A percentile compares a stretch with the other conserved stretches of the same genome.
phyloP scores from a whole-genome alignment of 2,888 invertebrate genomes.

The Cheilosia impressa region DNA sequence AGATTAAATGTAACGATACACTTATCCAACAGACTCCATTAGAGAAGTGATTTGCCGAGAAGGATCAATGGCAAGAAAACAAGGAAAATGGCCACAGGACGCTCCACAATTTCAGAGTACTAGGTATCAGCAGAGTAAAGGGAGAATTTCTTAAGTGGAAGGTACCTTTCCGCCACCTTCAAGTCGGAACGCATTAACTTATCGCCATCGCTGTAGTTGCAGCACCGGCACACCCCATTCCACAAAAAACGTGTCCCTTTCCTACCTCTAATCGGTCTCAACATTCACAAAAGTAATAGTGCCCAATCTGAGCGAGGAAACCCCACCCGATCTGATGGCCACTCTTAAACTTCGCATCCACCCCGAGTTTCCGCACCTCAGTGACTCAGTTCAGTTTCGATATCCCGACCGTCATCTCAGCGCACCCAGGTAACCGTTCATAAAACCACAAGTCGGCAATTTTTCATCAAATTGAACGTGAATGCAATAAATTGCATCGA shows the following conservation, averaged over 20 bases:
- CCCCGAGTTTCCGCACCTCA: constrained; percentile 55
- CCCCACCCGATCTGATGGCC: neutral
- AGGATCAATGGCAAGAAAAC: too few species aligned
- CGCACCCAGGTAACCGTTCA: constrained; percentile 15
- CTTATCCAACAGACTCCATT: too few species aligned
- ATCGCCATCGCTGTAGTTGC: neutral
- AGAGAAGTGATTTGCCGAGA: too few species aligned
- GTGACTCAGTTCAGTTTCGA: constrained; percentile 48
- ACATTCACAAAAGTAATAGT: neutral
- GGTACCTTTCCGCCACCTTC: too few species aligned
- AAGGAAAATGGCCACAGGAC: too few species aligned
- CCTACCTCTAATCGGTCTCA: neutral
- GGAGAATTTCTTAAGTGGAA: too few species aligned
- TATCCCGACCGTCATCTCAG: constrained; percentile 22
- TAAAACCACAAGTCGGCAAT: constrained; percentile 36
- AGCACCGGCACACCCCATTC: neutral
- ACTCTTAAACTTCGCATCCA: neutral
- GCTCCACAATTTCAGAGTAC: too few species aligned
- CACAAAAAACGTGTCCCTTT: neutral
- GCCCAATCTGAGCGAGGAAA: neutral
- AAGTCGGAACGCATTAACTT: neutral
- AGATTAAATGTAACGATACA: too few species aligned
- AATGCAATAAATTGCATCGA: constrained; percentile 64
- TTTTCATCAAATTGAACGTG: constrained; percentile 72
- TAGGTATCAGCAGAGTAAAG: too few species aligned